These are phyloP conservation scores for Sphyrna mokarran DNA, from an alignment of 2,113 vertebrate species.

Conservation along the genomic window DNA sequence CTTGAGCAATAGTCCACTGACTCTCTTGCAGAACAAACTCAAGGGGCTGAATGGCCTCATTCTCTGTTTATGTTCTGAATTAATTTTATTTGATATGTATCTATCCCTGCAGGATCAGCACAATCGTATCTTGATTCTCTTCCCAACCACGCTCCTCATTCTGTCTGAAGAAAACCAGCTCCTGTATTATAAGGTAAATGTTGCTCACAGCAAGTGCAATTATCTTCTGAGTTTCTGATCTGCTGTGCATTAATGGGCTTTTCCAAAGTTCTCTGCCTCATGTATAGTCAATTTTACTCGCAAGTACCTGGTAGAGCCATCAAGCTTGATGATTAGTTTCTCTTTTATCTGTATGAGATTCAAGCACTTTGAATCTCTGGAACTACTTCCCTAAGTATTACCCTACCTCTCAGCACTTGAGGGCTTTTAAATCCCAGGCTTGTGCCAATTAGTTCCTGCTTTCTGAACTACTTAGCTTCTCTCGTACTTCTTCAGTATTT, in stretches of 20 bases:
- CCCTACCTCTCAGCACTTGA: background rate
- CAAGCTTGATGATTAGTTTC: background rate
- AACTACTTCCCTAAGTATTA: background rate
- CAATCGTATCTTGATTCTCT: slow-evolving; percentile 78
- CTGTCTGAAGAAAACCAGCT: slow-evolving; percentile 69
- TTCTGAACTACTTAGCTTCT: background rate
- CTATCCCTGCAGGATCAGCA: slow-evolving; percentile 66
- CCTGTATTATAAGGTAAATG: slow-evolving; percentile 79
- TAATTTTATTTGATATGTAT: background rate
- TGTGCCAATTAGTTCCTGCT: background rate
- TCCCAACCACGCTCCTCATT: slow-evolving; percentile 79
- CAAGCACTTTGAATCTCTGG: background rate
- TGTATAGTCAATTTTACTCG: background rate
- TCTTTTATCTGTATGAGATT: background rate
- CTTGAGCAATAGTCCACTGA: background rate
- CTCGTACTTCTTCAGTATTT: background rate
- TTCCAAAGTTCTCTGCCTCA: background rate
- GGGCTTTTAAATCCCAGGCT: background rate
- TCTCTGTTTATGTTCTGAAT: background rate
- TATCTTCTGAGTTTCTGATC: background rate
- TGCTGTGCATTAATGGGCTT: background rate
- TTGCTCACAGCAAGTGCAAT: background rate
- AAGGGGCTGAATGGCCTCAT: background rate
- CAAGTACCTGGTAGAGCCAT: background rate
- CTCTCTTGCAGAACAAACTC: background rate